Percentiles rank a stretch among this genome's conserved stretches.
These are phyloP conservation scores for Pygoscelis adeliae DNA, from an alignment of 2,113 vertebrate genomes.

Conservation along the genomic window DNA sequence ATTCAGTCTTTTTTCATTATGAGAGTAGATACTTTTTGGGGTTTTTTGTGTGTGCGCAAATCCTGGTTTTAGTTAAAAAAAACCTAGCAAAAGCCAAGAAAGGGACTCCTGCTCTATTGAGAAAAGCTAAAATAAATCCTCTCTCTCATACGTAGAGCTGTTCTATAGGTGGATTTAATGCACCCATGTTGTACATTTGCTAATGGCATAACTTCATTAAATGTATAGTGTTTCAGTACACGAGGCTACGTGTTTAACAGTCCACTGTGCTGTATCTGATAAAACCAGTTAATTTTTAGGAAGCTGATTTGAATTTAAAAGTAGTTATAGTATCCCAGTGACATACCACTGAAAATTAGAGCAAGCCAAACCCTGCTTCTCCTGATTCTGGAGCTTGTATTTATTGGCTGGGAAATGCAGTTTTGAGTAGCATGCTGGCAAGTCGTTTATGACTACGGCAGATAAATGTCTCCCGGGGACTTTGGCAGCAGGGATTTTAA, in stretches of 20 bases:
- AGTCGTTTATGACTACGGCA: conserved; percentile 52
- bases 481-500: conserved; percentile 64
- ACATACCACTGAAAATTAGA: conserved; percentile 62
- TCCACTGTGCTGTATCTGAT: conserved; percentile 63
- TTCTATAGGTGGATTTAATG: conserved; percentile 66
- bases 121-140: conserved; percentile 57
- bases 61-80: conserved; percentile 44
- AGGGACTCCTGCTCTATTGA: conserved; percentile 52
- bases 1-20: conserved; percentile 56
- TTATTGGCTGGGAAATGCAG: conserved; percentile 57
- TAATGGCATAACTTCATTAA: conserved; percentile 73
- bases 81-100: conserved; percentile 49
- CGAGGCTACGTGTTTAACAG: conserved; percentile 67
- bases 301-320: conserved; percentile 59
- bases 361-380: conserved; percentile 36
- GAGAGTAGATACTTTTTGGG: conserved; percentile 41
- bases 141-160: conserved; percentile 46
- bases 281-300: conserved; percentile 61
- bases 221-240: conserved; percentile 75
- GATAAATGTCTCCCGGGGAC: conserved; percentile 55
- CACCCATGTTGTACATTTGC: conserved; percentile 74
- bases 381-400: conserved; percentile 53
- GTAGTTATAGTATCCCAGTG: conserved; percentile 50
- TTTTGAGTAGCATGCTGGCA: conserved; percentile 60
- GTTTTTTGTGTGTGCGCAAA: background rate